phyloP scores from a whole-genome alignment of 2,888 invertebrate genomes.

The Oxycera nigricornis region DNA sequence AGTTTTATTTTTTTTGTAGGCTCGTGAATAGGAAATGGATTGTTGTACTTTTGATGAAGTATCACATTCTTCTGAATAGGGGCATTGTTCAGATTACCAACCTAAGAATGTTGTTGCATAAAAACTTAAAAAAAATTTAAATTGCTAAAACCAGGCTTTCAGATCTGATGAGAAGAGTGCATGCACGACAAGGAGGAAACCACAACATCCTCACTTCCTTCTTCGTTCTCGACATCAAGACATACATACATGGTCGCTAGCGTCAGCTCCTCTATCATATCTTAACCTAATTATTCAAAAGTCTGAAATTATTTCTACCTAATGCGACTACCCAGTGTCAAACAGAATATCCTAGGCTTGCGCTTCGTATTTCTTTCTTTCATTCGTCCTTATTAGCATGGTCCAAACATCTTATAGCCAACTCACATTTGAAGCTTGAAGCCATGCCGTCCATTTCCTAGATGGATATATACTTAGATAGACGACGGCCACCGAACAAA shows the following conservation, averaged over 20 bases:
- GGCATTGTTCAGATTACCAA: no score
- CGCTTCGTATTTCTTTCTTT: neutral
- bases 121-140: no score
- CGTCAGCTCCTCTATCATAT: neutral
- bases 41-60: no score
- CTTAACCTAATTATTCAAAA: constrained; percentile 46
- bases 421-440: constrained; percentile 39
- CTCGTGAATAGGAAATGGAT: no score
- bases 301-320: constrained; percentile 15
- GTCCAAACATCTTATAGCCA: neutral
- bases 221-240: neutral
- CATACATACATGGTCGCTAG: neutral
- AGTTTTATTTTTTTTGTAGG: no score
- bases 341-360: constrained; percentile 38
- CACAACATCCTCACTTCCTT: neutral
- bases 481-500: constrained; percentile 5
- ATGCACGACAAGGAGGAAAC: no score
- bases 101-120: no score
- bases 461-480: neutral
- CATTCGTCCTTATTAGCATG: neutral
- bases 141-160: no score
- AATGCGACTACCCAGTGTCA: constrained; percentile 4
- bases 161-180: no score
- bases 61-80: no score
- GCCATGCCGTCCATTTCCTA: constrained; percentile 35